These are phyloP conservation scores for Macrostomum cliftonense DNA, from an alignment of 2,888 invertebrate species.

Conservation along the genomic window DNA sequence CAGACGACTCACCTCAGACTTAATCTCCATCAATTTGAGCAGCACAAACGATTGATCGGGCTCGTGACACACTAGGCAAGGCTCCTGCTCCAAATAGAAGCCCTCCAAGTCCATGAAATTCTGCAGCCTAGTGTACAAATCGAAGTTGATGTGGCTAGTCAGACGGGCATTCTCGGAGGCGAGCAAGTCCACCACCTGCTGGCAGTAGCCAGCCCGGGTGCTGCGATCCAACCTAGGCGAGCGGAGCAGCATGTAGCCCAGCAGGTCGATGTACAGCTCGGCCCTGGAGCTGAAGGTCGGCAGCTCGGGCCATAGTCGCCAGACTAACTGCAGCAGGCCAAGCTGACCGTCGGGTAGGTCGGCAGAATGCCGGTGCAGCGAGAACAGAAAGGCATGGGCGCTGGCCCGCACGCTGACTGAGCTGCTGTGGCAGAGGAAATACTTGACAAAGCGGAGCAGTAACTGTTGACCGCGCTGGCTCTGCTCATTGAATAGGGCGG, in stretches of 20 bases:
- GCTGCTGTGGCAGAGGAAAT: conserved; percentile 10
- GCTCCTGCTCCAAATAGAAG: conserved; percentile 84
- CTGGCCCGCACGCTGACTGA: not conserved
- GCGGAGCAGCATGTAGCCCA: conserved; percentile 69
- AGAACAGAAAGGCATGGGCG: not conserved
- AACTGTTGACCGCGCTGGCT: conserved; percentile 11
- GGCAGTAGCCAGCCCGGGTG: too few species aligned
- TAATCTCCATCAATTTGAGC: conserved; percentile 11
- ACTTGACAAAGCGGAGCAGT: conserved; percentile 20
- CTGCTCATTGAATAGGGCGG: not conserved
- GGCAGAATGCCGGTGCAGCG: not conserved
- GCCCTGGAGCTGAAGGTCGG: conserved; percentile 79
- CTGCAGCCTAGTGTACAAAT: conserved; percentile 48
- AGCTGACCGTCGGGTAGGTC: conserved; percentile 43
- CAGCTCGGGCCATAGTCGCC: conserved; percentile 74
- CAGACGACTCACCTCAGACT: conserved; percentile 40
- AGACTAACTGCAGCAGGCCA: conserved; percentile 57
- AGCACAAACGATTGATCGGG: conserved; percentile 58
- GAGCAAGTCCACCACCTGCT: too few species aligned
- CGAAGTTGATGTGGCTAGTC: too few species aligned
- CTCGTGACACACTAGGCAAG: conserved; percentile 90
- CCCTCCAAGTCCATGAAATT: conserved; percentile 88
- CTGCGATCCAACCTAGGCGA: too few species aligned
- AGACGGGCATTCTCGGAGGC: too few species aligned
- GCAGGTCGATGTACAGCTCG: conserved; percentile 81